A percentile compares a stretch with the other conserved stretches of the same genome.
phyloP scores from a whole-genome alignment of 2,888 invertebrate genomes.

The Apocheima hispidaria region DNA sequence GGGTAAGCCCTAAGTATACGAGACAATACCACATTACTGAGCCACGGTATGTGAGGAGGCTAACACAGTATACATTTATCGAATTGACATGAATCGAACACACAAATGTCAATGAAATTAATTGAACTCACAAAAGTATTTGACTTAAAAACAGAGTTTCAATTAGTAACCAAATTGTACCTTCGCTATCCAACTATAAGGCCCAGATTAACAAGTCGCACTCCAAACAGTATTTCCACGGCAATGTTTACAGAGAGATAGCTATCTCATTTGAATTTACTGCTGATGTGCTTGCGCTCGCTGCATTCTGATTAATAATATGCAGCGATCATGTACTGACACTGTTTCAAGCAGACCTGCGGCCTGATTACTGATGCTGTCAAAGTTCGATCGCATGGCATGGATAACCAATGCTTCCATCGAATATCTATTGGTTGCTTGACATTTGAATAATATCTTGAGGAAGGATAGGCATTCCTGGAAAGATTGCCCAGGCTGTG shows the following conservation, averaged over 20 bases:
- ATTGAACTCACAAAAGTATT: neutral
- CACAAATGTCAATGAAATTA: too few species aligned
- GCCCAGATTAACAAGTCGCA: constrained; percentile 15
- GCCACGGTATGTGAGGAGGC: too few species aligned
- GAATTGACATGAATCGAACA: too few species aligned
- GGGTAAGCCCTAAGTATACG: too few species aligned
- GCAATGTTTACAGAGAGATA: constrained; percentile 16
- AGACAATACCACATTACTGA: too few species aligned
- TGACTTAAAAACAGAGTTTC: neutral
- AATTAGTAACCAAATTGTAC: neutral
- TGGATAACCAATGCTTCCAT: neutral
- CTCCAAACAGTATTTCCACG: constrained; percentile 13
- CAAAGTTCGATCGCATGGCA: neutral
- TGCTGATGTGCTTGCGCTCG: neutral
- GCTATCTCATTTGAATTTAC: constrained; percentile 20
- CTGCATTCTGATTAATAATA: constrained; percentile 18
- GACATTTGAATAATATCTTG: neutral
- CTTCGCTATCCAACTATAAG: neutral
- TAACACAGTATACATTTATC: too few species aligned
- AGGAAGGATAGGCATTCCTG: neutral
- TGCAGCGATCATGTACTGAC: constrained; percentile 3
- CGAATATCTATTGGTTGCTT: neutral
- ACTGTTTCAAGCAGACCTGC: neutral
- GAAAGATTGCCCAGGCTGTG: too few species aligned
- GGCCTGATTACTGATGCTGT: neutral